Conservation (phyloP, 2,113 vertebrate genomes). For the Alces alces region DNA sequence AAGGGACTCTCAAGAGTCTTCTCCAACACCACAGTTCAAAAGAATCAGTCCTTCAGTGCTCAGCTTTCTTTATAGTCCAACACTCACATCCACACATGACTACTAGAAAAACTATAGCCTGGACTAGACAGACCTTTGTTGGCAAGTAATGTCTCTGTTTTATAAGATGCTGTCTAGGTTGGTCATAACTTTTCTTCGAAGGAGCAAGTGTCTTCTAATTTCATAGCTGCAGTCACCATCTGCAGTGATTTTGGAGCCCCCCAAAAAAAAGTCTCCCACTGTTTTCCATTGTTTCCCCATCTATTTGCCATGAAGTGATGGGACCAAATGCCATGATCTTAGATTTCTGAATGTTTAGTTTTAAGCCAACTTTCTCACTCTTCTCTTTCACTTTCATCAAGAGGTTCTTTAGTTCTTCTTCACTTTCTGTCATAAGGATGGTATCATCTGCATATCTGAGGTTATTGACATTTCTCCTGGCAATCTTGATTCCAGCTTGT, state of each 20-base stretch:
- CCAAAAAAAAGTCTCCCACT: not conserved
- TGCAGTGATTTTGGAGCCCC: not conserved
- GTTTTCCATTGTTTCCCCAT: not conserved
- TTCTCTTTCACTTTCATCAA: not conserved
- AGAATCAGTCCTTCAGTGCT: not conserved
- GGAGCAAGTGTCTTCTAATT: not conserved
- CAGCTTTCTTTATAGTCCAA: not conserved
- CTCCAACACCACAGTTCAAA: not conserved
- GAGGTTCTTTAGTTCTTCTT: not conserved
- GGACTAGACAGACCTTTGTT: not conserved
- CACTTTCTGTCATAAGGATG: not conserved
- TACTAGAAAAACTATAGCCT: not conserved
- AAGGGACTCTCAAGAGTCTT: not conserved
- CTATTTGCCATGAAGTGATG: not conserved
- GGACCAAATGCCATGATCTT: not conserved
- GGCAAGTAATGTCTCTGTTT: not conserved
- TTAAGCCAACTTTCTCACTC: not conserved
- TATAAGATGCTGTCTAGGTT: not conserved
- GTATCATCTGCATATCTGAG: not conserved
- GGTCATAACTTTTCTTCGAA: not conserved
- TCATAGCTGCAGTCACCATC: not conserved
- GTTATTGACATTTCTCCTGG: not conserved
- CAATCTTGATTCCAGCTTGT: not conserved
- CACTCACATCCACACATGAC: not conserved
- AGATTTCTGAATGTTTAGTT: not conserved